phyloP scores from a whole-genome alignment of 2,888 invertebrate species.

The Drosophila subquinaria region DNA sequence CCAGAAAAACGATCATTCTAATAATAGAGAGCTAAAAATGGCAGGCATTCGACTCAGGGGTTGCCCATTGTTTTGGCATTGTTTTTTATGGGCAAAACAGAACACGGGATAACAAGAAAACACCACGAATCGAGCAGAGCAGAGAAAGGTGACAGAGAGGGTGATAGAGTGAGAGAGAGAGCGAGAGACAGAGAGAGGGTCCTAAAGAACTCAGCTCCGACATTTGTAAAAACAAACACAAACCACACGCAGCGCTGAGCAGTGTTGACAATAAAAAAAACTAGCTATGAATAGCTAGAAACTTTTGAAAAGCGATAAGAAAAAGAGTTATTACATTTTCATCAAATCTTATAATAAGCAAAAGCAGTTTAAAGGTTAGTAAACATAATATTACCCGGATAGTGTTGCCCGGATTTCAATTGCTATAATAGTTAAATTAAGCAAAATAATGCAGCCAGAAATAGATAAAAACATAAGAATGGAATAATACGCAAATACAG shows the following conservation, averaged over 20 bases:
- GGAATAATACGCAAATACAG: too few species aligned
- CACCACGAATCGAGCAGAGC: slow-evolving; percentile 22
- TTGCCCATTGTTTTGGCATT: slow-evolving; percentile 58
- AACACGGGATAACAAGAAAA: slow-evolving; percentile 59
- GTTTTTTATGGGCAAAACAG: slow-evolving; percentile 67
- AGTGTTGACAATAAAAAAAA: background rate
- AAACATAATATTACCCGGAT: too few species aligned
- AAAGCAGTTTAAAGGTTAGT: too few species aligned
- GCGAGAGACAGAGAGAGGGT: background rate
- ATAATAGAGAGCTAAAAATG: slow-evolving; percentile 35
- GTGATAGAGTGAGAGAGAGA: background rate
- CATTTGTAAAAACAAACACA: slow-evolving; percentile 65
- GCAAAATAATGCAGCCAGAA: too few species aligned
- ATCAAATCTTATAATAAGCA: too few species aligned
- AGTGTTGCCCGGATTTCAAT: too few species aligned
- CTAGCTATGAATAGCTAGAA: background rate
- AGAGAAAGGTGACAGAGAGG: background rate
- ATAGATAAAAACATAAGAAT: too few species aligned
- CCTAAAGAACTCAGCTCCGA: slow-evolving; percentile 26
- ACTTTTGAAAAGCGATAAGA: too few species aligned
- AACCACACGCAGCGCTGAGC: slow-evolving; percentile 26
- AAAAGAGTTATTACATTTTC: too few species aligned
- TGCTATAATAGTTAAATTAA: too few species aligned
- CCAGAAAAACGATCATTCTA: slow-evolving; percentile 70
- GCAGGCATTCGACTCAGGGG: slow-evolving; percentile 21